Base-by-base conservation (phyloP, 2,888 invertebrate genomes). In the Calameuta pallipes region DNA sequence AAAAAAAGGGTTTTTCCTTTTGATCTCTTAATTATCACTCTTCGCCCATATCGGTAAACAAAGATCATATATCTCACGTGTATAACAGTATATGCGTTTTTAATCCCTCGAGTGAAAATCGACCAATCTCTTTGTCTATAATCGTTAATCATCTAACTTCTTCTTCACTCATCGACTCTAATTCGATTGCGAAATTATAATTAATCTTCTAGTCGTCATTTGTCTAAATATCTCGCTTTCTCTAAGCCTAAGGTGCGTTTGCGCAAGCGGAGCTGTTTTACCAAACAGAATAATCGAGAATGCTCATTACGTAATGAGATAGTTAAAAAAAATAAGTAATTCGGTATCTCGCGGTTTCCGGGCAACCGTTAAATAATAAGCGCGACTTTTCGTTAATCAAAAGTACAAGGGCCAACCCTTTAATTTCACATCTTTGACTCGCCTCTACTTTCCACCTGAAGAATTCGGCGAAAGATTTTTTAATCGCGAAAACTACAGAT, bases 61-160 rank as follows among this genome's bases (percentile, higher is more conserved):
- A 56, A 56, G 9, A 23, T 56, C 23, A 9, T 23, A 9, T 9
- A 56, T 56, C 56, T 56, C 23, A 23, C 56, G 56, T 6, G 56
- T 23, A 9, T 0, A 56, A 56, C 9, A 23, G 23, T 77, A 81
- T 83, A 80, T 85, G 83, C 83, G 78, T 81, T 83, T 84, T 79
- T 78, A 81, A 76, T 78, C 78, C 79, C 78, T 80, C 82, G 77
- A 75, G 83, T 85, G 80, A 87, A 87, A 88, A 87, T 89, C 85
- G 89, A 90, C 90, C 90, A 90, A 90, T 90, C 89, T 90, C 85
- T 85, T 88, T 90, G 88, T 89, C 90, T 89, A 87, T 87, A 83
- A 79, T 15, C 69, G 36, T 37, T 34, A 37, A 68, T 34, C 36
- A 70, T 71, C 75, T 35, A 12, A 3, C 12, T 74, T 74, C 41